Evolutionary conservation across 1,140 invertebrate genomes (phyloP), one percentile per base, ranked within the genome.

Genomic region (Metaphire vulgaris): DNA sequence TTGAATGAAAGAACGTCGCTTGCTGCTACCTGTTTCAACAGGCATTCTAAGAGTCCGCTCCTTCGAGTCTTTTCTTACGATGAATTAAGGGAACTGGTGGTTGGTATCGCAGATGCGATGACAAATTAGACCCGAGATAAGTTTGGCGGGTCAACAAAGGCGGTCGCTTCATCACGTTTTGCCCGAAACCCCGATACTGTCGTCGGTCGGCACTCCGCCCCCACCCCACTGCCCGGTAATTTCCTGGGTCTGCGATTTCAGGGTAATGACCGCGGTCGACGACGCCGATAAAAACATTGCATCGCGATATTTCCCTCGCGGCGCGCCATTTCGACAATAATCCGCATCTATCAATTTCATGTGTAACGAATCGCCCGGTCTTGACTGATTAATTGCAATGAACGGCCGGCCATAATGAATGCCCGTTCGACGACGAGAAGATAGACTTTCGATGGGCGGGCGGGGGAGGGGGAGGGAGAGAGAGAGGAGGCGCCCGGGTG

Each of bases 341-440:
- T 56, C 41, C 41, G 41, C 41, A 56, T 56, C 21, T 56, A 56
- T 56, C 41, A 56, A 56, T 56, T 56, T 56, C 41, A 56, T 56
- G 41, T 21, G 41, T 56, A 56, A 56, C 41, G 41, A 56, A 56
- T 56, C 41, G 41, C 41, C 6, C 41, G 41, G 6, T 21, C 6
- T 21, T 56, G 41, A 56, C 41, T 56, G 41, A 56, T 56, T 56
- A 56, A 56, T 56, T 56, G 41, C 41, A 56, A 6, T 56, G 41
- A 21, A 6, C 41, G 41, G 6, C 21, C 21, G 41, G 41, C 41
- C 41, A 56, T 56, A 56, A 56, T 56, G 41, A 56, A 56, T 56
- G 41, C n/a, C n/a, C n/a, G n/a, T 56, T 56, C 6, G 21, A 12
- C 41, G 41, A 12, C 6, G 21, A 56, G 41, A 21, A 56, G 41